Conservation (phyloP, 1,140 invertebrate species). For the Drosophila neocordata region DNA sequence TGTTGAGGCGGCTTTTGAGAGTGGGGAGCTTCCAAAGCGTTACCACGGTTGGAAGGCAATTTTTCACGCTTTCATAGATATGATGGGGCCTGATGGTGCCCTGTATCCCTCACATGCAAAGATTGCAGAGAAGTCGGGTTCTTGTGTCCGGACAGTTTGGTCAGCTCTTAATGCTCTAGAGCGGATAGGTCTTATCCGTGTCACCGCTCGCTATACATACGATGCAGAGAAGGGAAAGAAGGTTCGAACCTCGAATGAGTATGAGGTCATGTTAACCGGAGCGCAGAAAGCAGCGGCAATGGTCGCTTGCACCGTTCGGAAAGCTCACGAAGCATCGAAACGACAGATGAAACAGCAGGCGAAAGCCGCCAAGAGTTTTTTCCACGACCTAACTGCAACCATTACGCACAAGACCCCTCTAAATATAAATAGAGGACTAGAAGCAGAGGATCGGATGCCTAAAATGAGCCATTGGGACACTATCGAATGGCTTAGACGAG, state of each 20-base stretch:
- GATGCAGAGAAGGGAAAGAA: constrained; percentile 19
- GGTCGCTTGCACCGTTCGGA: constrained; percentile 18
- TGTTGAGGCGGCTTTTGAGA: constrained; percentile 20
- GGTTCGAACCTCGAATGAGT: constrained; percentile 19
- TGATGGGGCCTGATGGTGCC: constrained; percentile 19
- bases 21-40: constrained; percentile 14
- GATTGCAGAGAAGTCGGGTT: constrained; percentile 16
- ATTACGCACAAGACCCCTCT: constrained; percentile 20
- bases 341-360: constrained; percentile 20
- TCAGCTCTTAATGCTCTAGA: constrained; percentile 19
- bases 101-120: constrained; percentile 20
- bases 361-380: constrained; percentile 19
- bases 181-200: constrained; percentile 20
- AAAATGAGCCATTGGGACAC: constrained; percentile 20
- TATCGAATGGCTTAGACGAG: constrained; percentile 20
- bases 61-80: constrained; percentile 20
- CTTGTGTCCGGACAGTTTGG: constrained; percentile 15
- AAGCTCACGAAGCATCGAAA: constrained; percentile 19
- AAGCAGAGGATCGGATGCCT: constrained; percentile 19
- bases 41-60: constrained; percentile 18
- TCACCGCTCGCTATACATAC: constrained; percentile 19
- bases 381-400: constrained; percentile 20
- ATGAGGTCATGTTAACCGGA: constrained; percentile 20
- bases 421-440: constrained; percentile 20
- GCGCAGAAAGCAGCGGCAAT: constrained; percentile 17